phyloP scores from a whole-genome alignment of 2,888 invertebrate genomes.

The Morinoia aosen region DNA sequence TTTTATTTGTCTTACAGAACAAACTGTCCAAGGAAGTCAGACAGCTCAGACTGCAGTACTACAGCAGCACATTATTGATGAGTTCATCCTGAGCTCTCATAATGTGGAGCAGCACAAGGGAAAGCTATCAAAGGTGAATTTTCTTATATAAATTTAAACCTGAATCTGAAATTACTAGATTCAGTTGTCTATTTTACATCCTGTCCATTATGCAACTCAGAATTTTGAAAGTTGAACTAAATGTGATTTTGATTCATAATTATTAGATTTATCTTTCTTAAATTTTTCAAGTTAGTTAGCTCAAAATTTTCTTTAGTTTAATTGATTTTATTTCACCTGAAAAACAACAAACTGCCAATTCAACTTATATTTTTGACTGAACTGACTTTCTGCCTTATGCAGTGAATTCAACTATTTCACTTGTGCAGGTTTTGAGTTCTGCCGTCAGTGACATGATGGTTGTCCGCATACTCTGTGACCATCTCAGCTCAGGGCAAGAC shows the following conservation, averaged over 20 bases:
- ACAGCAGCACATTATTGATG: slow-evolving; percentile 44
- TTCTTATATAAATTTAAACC: not conserved
- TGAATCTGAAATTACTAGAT: not conserved
- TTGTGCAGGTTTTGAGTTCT: not conserved
- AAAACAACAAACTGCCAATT: too few species aligned
- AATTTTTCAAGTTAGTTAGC: too few species aligned
- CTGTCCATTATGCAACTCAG: not conserved
- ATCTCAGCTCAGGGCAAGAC: not conserved
- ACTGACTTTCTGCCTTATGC: too few species aligned
- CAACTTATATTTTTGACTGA: too few species aligned
- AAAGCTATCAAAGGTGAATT: slow-evolving; percentile 9
- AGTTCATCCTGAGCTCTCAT: slow-evolving; percentile 20
- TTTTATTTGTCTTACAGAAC: slow-evolving; percentile 4
- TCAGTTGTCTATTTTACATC: not conserved
- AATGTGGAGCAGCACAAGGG: slow-evolving; percentile 25
- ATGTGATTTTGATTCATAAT: too few species aligned
- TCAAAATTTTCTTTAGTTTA: too few species aligned
- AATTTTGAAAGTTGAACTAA: not conserved
- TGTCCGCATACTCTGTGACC: not conserved
- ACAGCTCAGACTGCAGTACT: not conserved
- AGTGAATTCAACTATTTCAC: not conserved
- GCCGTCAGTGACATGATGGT: slow-evolving; percentile 38
- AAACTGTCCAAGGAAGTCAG: not conserved
- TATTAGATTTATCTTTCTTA: too few species aligned
- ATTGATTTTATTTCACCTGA: too few species aligned